Conservation (phyloP, 2,888 invertebrate genomes). For the Drosophila subsilvestris region DNA sequence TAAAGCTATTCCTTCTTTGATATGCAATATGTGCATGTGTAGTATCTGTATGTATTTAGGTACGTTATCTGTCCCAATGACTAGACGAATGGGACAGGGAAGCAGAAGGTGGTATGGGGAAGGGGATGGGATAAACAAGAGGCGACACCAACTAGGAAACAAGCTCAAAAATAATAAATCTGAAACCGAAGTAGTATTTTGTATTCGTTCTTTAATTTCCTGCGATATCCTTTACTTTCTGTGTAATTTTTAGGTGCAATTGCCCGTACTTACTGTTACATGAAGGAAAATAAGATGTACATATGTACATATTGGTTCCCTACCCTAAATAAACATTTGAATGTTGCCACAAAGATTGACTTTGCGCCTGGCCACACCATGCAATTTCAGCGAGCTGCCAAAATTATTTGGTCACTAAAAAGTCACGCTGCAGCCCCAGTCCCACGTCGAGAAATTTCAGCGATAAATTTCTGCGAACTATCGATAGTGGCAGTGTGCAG, state of each 20-base stretch:
- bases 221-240: neutral
- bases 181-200: neutral
- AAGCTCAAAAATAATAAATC: neutral
- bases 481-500: neutral
- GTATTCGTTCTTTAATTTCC: neutral
- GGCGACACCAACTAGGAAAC: neutral
- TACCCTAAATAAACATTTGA: neutral
- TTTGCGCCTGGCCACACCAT: neutral
- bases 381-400: neutral
- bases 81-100: too few relatives aligned
- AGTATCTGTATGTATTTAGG: neutral
- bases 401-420: too few relatives aligned
- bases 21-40: too few relatives aligned
- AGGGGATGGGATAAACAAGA: neutral
- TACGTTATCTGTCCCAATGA: neutral
- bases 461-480: neutral
- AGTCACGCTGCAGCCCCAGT: neutral
- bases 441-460: too few relatives aligned
- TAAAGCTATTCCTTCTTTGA: neutral
- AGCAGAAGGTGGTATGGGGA: too few relatives aligned
- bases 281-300: too few relatives aligned
- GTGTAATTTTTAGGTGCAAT: too few relatives aligned
- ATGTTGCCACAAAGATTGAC: neutral
- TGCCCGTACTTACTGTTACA: too few relatives aligned
- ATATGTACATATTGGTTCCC: too few relatives aligned